Base-by-base conservation (phyloP, 2,888 invertebrate species). In the Colletes collaris region DNA sequence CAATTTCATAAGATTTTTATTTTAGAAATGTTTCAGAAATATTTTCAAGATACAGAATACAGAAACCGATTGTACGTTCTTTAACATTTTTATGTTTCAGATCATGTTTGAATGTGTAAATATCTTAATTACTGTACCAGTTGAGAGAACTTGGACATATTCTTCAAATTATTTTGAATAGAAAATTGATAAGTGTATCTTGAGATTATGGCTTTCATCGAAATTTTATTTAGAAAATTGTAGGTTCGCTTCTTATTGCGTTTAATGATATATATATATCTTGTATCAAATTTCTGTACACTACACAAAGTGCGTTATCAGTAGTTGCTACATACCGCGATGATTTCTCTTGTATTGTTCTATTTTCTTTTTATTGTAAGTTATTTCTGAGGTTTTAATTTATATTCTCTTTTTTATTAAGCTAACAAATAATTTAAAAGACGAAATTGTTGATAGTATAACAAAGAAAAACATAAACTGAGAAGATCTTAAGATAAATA, bases 1-100 rank as follows among this genome's bases (percentile, higher is more conserved):
- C 40, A 55, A 46, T 55, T 66, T 58, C 64, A 64, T 3, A 19
- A 55, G 7, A 37, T 27, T 56, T 37, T 11, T 19, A 37, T 58
- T 37, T 40, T 49, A 13, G 13, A 46, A 56, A 71, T 46, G 4
- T 46, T 70, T 70, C 3, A 11, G 11, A 49, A 8, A 63, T 16
- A 27, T 8, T 64, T 59, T 53, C 35, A 50, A 35, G 44, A 44
- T 44, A 11, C 13, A 58, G 8, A 40, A 53, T 37, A 11, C 35
- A 76, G 37, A 55, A 65, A 60, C 0, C 40, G 13, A 53, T 71
- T 79, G 19, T 68, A 65, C 56, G 65, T 65, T 68, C 62, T 76
- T 59, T 59, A 69, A 70, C 62, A 60, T 82, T 72, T 80, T 66
- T 75, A 79, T 74, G 66, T 82, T 82, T 72, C 79, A 80, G 79